phyloP scores from a whole-genome alignment of 2,113 vertebrate species.

The Phocoena sinus region DNA sequence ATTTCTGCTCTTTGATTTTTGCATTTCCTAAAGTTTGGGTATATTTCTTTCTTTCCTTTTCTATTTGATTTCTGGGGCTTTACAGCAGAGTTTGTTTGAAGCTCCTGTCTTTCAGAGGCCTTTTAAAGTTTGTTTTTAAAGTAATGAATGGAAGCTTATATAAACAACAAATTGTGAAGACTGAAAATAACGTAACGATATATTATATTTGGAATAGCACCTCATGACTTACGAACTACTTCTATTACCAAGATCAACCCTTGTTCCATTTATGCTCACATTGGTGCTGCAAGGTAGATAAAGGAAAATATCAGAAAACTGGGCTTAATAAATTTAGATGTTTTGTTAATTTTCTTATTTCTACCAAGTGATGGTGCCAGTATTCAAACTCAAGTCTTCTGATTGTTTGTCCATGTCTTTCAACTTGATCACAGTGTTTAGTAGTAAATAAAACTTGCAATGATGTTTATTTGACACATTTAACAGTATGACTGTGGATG shows the following conservation, averaged over 20 bases:
- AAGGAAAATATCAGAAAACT: not conserved
- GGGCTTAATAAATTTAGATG: not conserved
- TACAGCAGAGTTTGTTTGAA: slow-evolving; percentile 25
- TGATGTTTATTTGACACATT: slow-evolving; percentile 19
- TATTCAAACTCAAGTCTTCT: not conserved
- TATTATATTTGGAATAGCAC: not conserved
- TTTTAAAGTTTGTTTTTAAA: not conserved
- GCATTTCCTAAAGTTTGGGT: slow-evolving; percentile 44
- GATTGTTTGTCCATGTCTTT: not conserved
- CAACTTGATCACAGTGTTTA: not conserved
- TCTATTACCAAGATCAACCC: not conserved
- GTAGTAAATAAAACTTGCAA: not conserved
- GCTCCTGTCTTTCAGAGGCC: slow-evolving; percentile 52
- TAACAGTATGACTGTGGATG: not conserved
- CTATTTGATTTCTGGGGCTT: slow-evolving; percentile 17
- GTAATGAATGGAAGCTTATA: not conserved
- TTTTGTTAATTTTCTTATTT: not conserved
- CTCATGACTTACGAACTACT: not conserved
- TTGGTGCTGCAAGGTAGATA: not conserved
- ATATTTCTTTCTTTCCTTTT: slow-evolving; percentile 46
- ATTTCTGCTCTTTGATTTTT: slow-evolving; percentile 49
- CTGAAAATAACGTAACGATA: not conserved
- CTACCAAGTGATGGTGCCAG: not conserved
- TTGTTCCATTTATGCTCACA: not conserved
- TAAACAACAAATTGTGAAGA: not conserved